phyloP scores from a whole-genome alignment of 2,888 invertebrate species.

The Pterostichus niger region DNA sequence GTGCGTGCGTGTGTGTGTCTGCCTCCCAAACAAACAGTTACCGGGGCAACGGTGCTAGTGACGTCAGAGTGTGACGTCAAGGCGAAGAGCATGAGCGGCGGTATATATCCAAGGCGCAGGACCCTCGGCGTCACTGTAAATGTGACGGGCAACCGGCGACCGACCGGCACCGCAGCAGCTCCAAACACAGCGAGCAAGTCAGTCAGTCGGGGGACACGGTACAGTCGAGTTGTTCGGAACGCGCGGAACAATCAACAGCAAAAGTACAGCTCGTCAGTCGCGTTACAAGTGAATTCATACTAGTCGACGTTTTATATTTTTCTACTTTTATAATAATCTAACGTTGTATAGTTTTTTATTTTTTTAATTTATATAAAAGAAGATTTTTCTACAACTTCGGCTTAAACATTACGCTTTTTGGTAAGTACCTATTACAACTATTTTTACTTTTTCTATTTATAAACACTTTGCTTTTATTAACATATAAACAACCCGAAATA shows the following conservation, averaged over 20 bases:
- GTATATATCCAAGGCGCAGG: slow-evolving; percentile 76
- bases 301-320: slow-evolving; percentile 77
- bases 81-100: slow-evolving; percentile 70
- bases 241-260: slow-evolving; percentile 21
- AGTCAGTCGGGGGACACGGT: slow-evolving; percentile 62
- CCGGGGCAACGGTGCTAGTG: slow-evolving; percentile 73
- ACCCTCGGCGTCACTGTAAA: slow-evolving; percentile 72
- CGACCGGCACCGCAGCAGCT: slow-evolving; percentile 70
- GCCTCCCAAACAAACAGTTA: slow-evolving; percentile 75
- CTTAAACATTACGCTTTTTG: slow-evolving; percentile 74
- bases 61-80: slow-evolving; percentile 75
- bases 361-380: slow-evolving; percentile 73
- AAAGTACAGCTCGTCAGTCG: slow-evolving; percentile 52
- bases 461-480: neutral
- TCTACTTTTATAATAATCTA: slow-evolving; percentile 75
- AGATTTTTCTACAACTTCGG: slow-evolving; percentile 73
- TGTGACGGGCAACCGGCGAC: slow-evolving; percentile 73
- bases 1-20: slow-evolving; percentile 41
- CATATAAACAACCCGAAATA: neutral
- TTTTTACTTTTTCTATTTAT: slow-evolving; percentile 29
- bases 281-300: slow-evolving; percentile 73
- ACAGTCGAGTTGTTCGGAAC: slow-evolving; percentile 58
- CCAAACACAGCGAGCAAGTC: slow-evolving; percentile 19
- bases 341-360: slow-evolving; percentile 76
- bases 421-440: slow-evolving; percentile 71